Evolutionary conservation across 1,140 invertebrate genomes (phyloP), one percentile per base, ranked within the genome.

Genomic region (Temnothorax nylanderi): DNA sequence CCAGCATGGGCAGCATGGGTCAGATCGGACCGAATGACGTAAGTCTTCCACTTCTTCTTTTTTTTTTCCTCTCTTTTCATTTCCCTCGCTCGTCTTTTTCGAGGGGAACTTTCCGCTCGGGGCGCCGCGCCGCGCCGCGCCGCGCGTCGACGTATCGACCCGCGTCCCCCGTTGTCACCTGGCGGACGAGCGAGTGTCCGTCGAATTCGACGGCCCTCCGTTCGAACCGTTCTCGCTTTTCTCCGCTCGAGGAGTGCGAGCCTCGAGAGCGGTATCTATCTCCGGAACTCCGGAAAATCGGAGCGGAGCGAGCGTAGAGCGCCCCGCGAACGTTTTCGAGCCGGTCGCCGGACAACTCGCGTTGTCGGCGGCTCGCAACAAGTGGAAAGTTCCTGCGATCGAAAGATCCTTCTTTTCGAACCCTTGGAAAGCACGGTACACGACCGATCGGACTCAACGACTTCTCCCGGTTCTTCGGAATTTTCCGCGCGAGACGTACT

Each of bases 1-100:
- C 91, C 91, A 67, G 92, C 78, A 96, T 96, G 96, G 96, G 96
- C 77, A 96, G 93, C 84, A 96, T 96, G 96, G 96, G 96, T 91
- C 96, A 96, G 91, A 96, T 96, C 89, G 94, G 94, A 87, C 11
- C 44, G 13, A 95, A 95, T 90, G 95, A 96, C 89, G 96, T 96
- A 92, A 96, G 95, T 96, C 75, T 74, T 41, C 3, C n/a, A 26
- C 26, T 67, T 41, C 8, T 54, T 60, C 47, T 8, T 47, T n/a
- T 77, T 3, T 44, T 77, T 3, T 44, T 5, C 0, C 18, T 37
- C 1, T 76, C 47, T 41, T 0, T 60, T 47, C 13, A 0, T 13
- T 47, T 5, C 26, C 21, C 11, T n/a, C 64, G 10, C 44, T 26
- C 71, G 44, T n/a, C n/a, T 41, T 75, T 18, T 37, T 7, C 72